Conservation (phyloP, 2,113 vertebrate genomes). For the Gobiocypris rarus region DNA sequence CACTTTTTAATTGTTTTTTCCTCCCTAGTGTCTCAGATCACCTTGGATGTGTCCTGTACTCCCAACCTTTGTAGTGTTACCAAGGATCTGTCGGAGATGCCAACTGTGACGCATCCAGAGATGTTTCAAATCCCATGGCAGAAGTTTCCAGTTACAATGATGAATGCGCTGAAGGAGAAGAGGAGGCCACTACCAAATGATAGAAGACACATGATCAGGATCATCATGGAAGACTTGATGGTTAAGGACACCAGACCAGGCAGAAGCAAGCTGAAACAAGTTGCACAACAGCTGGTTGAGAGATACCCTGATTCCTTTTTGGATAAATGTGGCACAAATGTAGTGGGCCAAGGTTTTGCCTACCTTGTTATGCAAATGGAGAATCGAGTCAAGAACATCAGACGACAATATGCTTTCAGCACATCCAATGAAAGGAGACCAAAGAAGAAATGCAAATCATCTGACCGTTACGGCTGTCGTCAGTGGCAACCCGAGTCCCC, state of each 20-base stretch:
- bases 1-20: background rate
- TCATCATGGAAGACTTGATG: conserved; percentile 14
- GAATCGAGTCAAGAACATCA: conserved; percentile 19
- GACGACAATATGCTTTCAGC: too few species aligned
- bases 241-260: background rate
- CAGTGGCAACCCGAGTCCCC: too few species aligned
- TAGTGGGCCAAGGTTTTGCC: conserved; percentile 3
- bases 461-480: too few species aligned
- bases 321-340: background rate
- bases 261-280: background rate
- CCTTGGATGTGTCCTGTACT: background rate
- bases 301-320: conserved; percentile 1
- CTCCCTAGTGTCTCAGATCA: background rate
- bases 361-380: conserved; percentile 20
- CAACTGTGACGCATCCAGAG: background rate
- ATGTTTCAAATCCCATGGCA: conserved; percentile 11
- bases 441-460: too few species aligned
- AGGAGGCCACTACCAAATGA: conserved; percentile 6
- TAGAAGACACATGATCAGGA: conserved; percentile 14
- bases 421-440: too few species aligned
- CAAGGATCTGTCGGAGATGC: background rate
- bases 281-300: conserved; percentile 18
- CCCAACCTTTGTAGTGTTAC: background rate
- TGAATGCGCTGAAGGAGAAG: background rate
- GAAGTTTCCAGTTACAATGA: conserved; percentile 9